phyloP scores from a whole-genome alignment of 2,888 invertebrate genomes.

The Chelonus formosanus region DNA sequence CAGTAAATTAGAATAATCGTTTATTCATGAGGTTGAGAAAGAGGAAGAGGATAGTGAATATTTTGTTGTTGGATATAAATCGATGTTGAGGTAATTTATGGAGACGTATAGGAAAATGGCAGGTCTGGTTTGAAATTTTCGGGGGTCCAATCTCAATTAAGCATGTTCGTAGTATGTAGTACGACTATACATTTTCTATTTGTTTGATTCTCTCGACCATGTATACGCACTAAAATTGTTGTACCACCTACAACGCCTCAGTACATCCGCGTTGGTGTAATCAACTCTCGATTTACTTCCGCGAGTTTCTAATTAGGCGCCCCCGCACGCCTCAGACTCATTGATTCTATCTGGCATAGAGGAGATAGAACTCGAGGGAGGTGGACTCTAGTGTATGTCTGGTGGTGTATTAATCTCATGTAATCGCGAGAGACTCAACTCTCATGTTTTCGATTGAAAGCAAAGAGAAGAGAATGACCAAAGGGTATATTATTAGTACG shows the following conservation, averaged over 20 bases:
- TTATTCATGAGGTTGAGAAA: conserved; percentile 30
- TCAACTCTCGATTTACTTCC: conserved; percentile 36
- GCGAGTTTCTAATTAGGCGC: conserved; percentile 34
- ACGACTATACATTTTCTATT: conserved; percentile 12
- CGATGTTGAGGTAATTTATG: conserved; percentile 32
- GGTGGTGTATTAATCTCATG: conserved; percentile 32
- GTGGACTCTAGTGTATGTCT: conserved; percentile 11
- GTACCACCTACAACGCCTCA: conserved; percentile 25
- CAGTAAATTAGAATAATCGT: conserved; percentile 32
- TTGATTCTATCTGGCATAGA: conserved; percentile 5
- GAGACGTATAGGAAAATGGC: conserved; percentile 20
- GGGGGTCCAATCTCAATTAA: conserved; percentile 30
- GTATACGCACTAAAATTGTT: conserved; percentile 16
- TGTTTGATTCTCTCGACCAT: conserved; percentile 17
- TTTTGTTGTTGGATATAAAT: conserved; percentile 28
- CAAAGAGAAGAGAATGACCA: conserved; percentile 7
- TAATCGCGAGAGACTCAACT: conserved; percentile 23
- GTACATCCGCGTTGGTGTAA: conserved; percentile 28
- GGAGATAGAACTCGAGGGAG: too few species aligned
- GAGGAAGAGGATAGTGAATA: conserved; percentile 11
- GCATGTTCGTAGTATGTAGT: conserved; percentile 12
- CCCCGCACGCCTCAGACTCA: conserved; percentile 18
- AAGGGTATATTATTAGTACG: conserved; percentile 30
- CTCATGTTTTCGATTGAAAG: conserved; percentile 1
- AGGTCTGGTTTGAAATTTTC: conserved; percentile 10